A percentile compares a stretch with the other conserved stretches of the same genome.
Evolutionary conservation across 2,113 vertebrate species (phyloP).

Genomic region (Tautogolabrus adspersus): DNA sequence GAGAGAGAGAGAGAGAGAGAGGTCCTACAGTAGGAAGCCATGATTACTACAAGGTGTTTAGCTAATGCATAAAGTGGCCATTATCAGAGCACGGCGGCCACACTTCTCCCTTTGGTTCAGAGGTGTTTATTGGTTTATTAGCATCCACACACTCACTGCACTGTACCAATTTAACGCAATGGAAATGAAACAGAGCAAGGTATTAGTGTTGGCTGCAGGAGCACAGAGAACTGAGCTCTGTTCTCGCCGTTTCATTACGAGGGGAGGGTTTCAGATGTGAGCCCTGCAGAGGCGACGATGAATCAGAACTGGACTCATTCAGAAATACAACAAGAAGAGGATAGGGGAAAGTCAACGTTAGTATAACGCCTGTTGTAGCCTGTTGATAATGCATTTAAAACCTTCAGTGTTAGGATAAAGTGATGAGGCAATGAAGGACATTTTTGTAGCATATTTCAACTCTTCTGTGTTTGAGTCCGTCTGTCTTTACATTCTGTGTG

Average conservation of each 20-base stretch:
- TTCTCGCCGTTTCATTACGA: conserved; percentile 61
- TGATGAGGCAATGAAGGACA: too few relatives aligned
- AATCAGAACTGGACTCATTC: conserved; percentile 47
- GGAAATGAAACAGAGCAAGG: conserved; percentile 61
- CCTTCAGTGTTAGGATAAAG: too few relatives aligned
- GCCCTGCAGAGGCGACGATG: conserved; percentile 43
- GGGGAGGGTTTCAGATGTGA: conserved; percentile 24
- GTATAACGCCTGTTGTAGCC: too few relatives aligned
- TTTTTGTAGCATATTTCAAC: neutral
- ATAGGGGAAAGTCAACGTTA: neutral
- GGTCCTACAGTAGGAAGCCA: conserved; percentile 46
- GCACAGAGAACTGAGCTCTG: conserved; percentile 28
- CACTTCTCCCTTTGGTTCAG: conserved; percentile 46
- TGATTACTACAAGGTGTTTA: conserved; percentile 71
- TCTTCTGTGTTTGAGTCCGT: neutral
- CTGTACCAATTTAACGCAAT: conserved; percentile 57
- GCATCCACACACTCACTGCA: conserved; percentile 52
- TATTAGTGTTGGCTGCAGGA: conserved; percentile 55
- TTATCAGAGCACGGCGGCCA: conserved; percentile 56
- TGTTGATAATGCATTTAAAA: too few relatives aligned
- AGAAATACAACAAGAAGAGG: neutral
- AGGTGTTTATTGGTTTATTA: conserved; percentile 76
- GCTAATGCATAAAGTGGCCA: conserved; percentile 71
- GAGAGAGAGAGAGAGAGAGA: neutral
- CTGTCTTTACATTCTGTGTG: neutral